These are phyloP conservation scores for Mesorhabditis spiculigera DNA, from an alignment of 2,888 invertebrate species.

Conservation along the genomic window DNA sequence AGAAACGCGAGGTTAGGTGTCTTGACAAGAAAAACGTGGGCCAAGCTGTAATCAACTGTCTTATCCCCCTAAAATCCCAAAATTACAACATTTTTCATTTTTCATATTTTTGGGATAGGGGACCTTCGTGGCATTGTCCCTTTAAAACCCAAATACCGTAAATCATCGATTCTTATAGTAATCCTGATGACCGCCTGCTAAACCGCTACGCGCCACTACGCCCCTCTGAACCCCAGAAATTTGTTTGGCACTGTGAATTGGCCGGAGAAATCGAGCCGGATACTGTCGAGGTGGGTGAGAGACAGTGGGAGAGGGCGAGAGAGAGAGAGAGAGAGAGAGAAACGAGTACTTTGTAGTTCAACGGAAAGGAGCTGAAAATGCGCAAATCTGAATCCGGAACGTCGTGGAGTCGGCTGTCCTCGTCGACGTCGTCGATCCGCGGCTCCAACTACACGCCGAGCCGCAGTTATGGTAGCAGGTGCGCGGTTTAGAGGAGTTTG, in stretches of 20 bases:
- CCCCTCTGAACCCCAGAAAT: not conserved
- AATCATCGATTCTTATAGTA: not conserved
- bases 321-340: not conserved
- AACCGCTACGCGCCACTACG: slow-evolving; percentile 1
- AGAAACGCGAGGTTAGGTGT: too few relatives aligned
- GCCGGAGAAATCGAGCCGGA: not conserved
- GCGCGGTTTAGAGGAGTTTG: not conserved
- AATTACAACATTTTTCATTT: too few relatives aligned
- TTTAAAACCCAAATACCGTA: too few relatives aligned
- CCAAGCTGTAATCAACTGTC: too few relatives aligned
- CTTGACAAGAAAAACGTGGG: too few relatives aligned
- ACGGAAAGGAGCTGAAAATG: not conserved
- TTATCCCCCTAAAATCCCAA: too few relatives aligned
- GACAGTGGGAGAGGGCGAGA: not conserved
- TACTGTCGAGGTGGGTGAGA: not conserved
- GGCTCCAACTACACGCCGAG: slow-evolving; percentile 24
- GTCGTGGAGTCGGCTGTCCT: slow-evolving; percentile 23
- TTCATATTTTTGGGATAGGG: too few relatives aligned
- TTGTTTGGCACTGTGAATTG: not conserved
- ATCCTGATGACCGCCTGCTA: not conserved
- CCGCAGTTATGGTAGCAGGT: not conserved
- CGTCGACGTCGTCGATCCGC: slow-evolving; percentile 36
- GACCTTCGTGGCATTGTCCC: too few relatives aligned
- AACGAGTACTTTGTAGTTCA: not conserved
- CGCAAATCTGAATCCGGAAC: slow-evolving; percentile 7